Base-by-base conservation (phyloP, 2,113 vertebrate genomes). In the Barnardius zonarius region DNA sequence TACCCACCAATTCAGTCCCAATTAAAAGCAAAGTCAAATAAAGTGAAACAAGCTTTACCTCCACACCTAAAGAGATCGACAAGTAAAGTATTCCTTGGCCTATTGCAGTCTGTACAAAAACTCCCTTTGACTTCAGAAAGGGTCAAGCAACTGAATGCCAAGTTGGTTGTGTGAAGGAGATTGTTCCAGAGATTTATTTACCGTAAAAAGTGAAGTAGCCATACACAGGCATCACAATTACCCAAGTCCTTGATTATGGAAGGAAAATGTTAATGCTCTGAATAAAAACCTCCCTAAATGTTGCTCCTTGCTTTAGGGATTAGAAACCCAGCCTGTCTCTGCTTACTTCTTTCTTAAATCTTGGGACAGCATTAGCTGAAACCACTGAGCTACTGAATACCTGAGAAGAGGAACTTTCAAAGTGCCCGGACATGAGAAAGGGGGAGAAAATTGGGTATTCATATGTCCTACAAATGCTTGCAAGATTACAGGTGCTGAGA, bases 181-280 rank as follows among this genome's bases (percentile, higher is more conserved):
- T 66, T 39, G 28, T 77, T 93, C 90, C 66, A 84, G 37, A 51
- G 62, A 55, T 77, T 81, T 90, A 62, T 75, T 92, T 89, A 52
- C 64, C 79, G 41, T 82, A 69, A 77, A 94, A 93, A 59, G 54
- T 92, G 46, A 93, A 75, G 35, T 91, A 84, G 63, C 22, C 35
- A 22, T 52, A 48, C 35, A 57, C 7, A 91, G 74, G 41, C 61
- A 85, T 62, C 31, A 19, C 48, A 77, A 61, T 86, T 78, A 86
- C 55, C 72, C 2, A 35, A 67, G 39, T 83, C 61, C 43, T 77
- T 0, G 0, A 41, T 77, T 82, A 59, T 1, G 2, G 72, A 14
- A 4, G 2, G 63, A 78, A 77, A 88, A 59, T 13, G 74, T 91
- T 13, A 86, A 52, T 51, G 43, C 30, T 77, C 43, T 69, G 30